Evolutionary conservation across 2,888 invertebrate genomes (phyloP), one percentile per base, ranked within the genome.

Genomic region (Blera fallax): DNA sequence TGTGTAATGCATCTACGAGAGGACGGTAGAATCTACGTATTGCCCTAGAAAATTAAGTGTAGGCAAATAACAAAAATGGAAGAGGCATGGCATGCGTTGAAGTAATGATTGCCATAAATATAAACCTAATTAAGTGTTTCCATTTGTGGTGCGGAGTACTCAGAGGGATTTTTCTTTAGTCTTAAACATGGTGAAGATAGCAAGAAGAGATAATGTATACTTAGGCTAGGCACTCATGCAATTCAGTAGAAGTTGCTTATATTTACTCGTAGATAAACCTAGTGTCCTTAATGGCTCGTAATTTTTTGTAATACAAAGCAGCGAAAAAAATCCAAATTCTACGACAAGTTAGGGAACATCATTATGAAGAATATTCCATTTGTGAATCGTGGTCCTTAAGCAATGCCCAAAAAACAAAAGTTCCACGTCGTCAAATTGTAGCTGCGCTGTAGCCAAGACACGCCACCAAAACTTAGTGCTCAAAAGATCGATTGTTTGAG

Each of bases 41-140:
- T 69, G 54, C 43, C 43, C 54, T 69, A 29, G 29, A 43, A 54
- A 69, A 69, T 14, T 11, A 69, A 29, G 27, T 14, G 54, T 14
- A 56, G 7, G 54, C 29, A 21, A 48, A 32, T 37, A 27, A n/a
- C 6, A 21, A 27, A 50, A 65, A 14, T 43, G 43, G 18, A 29
- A 62, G 24, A 16, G 27, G 8, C 14, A 18, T 34, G n/a, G 21
- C 14, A 37, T 10, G 24, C 65, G 34, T 32, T 34, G 32, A 16
- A 10, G 7, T 70, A 58, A 48, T 58, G 70, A 34, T 29, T 32
- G 32, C 27, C 29, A 52, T 60, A 73, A 73, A 62, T 73, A 40
- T 16, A 50, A 52, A 1, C 27, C 72, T 60, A 73, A 73, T 73
- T 73, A 73, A 73, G 50, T 62, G 27, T 37, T 40, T 37, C 60